These are phyloP conservation scores for Rhopalosiphum maidis DNA, from an alignment of 1,140 invertebrate species.

Conservation along the genomic window DNA sequence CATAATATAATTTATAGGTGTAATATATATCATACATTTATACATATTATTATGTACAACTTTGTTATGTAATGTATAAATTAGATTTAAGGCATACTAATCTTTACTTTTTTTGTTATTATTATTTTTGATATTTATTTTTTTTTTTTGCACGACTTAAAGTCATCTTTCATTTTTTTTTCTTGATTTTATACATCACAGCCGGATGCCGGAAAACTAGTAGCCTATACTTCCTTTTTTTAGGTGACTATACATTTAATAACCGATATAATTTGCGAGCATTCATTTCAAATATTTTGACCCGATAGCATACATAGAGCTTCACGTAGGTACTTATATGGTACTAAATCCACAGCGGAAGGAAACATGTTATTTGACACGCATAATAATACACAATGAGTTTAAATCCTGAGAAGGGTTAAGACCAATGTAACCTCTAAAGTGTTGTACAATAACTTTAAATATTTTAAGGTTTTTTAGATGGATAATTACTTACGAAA, in stretches of 20 bases:
- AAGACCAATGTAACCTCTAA: constrained; percentile 2
- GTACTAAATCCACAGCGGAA: constrained; percentile 44
- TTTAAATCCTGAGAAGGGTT: constrained; percentile 37
- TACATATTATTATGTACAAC: background rate
- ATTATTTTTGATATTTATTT: background rate
- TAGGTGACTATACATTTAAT: background rate
- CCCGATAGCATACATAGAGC: constrained; percentile 22
- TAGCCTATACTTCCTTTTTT: constrained; percentile 40
- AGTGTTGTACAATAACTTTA: constrained; percentile 1
- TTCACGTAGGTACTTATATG: constrained; percentile 46
- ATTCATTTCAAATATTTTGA: constrained; percentile 49
- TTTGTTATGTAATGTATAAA: background rate
- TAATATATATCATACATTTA: background rate
- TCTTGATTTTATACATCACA: background rate
- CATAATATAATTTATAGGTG: background rate
- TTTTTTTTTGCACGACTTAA: background rate
- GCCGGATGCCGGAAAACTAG: background rate
- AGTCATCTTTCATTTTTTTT: background rate
- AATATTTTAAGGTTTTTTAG: background rate
- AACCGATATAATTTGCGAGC: background rate
- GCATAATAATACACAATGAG: background rate
- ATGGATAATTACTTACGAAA: background rate
- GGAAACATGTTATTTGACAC: constrained; percentile 40
- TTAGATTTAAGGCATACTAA: background rate
- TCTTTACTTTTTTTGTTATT: background rate